Evolutionary conservation across 1,140 invertebrate genomes (phyloP).

Genomic region (Oedothorax gibbosus): DNA sequence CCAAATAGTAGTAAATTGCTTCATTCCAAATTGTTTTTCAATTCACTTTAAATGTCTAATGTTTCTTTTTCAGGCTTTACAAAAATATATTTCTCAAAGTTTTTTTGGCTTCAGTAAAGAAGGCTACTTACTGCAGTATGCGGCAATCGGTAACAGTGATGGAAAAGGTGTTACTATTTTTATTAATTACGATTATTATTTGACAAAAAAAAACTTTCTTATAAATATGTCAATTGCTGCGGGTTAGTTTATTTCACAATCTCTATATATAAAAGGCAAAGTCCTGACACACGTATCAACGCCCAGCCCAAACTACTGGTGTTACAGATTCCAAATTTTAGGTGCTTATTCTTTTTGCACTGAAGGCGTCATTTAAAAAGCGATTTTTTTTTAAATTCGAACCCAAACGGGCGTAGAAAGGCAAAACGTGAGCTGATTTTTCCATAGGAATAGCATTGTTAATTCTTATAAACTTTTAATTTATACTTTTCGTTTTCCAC

Average conservation of each 20-base stretch:
- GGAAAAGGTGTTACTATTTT: conserved; percentile 6
- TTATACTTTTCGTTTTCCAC: too few relatives aligned
- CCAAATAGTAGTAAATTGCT: background rate
- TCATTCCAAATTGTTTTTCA: background rate
- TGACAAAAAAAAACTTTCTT: background rate
- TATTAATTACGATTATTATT: background rate
- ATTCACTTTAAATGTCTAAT: background rate
- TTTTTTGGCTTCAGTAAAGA: conserved; percentile 12
- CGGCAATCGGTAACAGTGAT: conserved; percentile 8
- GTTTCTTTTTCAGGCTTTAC: background rate
- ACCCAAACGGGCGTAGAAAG: too few relatives aligned
- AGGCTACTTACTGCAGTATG: background rate
- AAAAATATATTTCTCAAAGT: background rate
- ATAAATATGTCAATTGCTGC: background rate
- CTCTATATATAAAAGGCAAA: too few relatives aligned
- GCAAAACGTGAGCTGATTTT: too few relatives aligned
- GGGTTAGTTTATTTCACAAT: background rate
- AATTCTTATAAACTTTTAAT: too few relatives aligned
- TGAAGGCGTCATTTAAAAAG: too few relatives aligned
- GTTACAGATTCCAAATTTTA: too few relatives aligned
- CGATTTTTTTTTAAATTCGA: too few relatives aligned
- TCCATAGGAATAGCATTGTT: too few relatives aligned
- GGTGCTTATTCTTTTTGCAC: too few relatives aligned
- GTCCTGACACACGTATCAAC: too few relatives aligned
- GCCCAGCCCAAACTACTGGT: too few relatives aligned